Conservation (phyloP, 2,797 vertebrate genomes). For the Tokudaia tokunoshimensis region DNA sequence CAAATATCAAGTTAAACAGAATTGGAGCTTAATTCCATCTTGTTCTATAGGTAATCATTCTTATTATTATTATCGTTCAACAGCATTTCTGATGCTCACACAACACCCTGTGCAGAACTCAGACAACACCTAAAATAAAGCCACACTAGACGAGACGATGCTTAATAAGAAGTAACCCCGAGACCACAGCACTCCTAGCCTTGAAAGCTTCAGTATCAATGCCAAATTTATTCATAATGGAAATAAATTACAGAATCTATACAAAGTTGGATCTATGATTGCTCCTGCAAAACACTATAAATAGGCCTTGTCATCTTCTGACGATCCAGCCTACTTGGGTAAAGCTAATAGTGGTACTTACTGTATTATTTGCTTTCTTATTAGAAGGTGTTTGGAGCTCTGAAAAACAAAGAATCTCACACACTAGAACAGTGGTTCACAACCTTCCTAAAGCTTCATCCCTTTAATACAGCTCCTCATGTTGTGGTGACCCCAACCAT, state of each 20-base stretch:
- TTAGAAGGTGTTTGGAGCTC: neutral
- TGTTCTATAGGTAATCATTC: conserved; percentile 42
- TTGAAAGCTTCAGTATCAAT: conserved; percentile 68
- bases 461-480: neutral
- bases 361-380: conserved; percentile 60
- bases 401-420: conserved; percentile 6
- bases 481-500: neutral
- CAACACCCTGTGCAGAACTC: conserved; percentile 47
- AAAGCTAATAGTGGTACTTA: conserved; percentile 21
- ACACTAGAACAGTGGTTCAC: neutral
- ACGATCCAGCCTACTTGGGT: neutral
- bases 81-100: conserved; percentile 52
- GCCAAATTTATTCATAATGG: conserved; percentile 72
- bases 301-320: conserved; percentile 53
- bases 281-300: conserved; percentile 65
- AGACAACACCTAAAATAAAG: conserved; percentile 63
- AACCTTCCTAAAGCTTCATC: neutral
- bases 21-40: conserved; percentile 54
- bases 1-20: conserved; percentile 58
- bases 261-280: conserved; percentile 66
- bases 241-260: conserved; percentile 71
- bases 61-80: conserved; percentile 69
- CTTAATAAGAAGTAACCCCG: conserved; percentile 74
- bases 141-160: conserved; percentile 28
- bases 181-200: conserved; percentile 59